A percentile compares a stretch with the other conserved stretches of the same genome.
Conservation (phyloP, 2,113 vertebrate genomes). For the Menidia beryllina region DNA sequence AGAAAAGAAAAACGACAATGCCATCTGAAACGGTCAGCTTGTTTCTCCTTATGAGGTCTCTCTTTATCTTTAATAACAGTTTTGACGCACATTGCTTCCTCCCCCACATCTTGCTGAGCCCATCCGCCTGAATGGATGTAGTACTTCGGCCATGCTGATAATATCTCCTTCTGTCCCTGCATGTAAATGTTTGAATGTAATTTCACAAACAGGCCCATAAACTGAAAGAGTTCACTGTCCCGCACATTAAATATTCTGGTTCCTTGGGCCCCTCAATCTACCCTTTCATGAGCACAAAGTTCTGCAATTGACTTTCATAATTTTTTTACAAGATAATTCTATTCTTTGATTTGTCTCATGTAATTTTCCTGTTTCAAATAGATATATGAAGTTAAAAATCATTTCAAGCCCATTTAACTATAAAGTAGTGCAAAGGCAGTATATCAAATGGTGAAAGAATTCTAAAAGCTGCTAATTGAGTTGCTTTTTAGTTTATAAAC, state of each 20-base stretch:
- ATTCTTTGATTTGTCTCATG: not conserved
- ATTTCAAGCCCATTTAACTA: too few species aligned
- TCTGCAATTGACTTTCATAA: not conserved
- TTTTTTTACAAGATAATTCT: too few species aligned
- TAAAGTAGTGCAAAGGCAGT: too few species aligned
- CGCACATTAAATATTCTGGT: slow-evolving; percentile 73
- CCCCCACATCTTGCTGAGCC: slow-evolving; percentile 29
- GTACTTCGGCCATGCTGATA: slow-evolving; percentile 65
- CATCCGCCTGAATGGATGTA: slow-evolving; percentile 18
- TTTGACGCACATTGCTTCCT: slow-evolving; percentile 57
- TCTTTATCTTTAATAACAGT: slow-evolving; percentile 44
- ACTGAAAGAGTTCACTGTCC: slow-evolving; percentile 80
- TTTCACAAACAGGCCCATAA: slow-evolving; percentile 56
- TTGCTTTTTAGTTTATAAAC: too few species aligned
- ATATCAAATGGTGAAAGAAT: too few species aligned
- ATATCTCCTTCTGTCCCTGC: slow-evolving; percentile 70
- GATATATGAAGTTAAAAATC: too few species aligned
- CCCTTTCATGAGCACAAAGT: not conserved
- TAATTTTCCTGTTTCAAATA: not conserved
- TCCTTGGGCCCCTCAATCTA: not conserved
- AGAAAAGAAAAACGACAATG: slow-evolving; percentile 62
- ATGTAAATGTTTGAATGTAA: slow-evolving; percentile 63
- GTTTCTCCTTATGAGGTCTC: slow-evolving; percentile 25
- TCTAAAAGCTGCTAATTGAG: too few species aligned
- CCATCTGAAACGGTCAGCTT: slow-evolving; percentile 28